Evolutionary conservation across 2,113 vertebrate species (phyloP), one percentile per base, ranked within the genome.

Genomic region (Thalassarche chlororhynchos): DNA sequence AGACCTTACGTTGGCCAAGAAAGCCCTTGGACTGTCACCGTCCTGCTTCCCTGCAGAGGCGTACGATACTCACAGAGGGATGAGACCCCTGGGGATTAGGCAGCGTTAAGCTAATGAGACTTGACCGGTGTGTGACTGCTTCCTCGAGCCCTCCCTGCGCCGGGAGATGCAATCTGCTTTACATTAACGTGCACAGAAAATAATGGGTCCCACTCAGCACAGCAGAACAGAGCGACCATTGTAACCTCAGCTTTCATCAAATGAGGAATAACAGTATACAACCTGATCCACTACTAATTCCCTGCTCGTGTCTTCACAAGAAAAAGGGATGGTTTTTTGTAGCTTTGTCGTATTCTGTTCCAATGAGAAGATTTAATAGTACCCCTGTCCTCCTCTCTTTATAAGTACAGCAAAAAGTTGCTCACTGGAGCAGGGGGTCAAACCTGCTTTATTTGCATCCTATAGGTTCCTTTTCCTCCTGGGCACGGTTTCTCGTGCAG

Each of bases 1-100:
- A 51, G 34, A 14, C 1, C 0, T 28, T 2, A 9, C 0, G 0
- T 0, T 32, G 89, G 70, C 84, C 66, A 31, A 52, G 70, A 51
- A 51, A 61, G 18, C 16, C 82, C 70, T 11, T 6, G 25, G 8
- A 9, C 46, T 16, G 70, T 38, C 60, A 42, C 70, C 5, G 1
- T 14, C 55, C 86, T 38, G 21, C 57, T 3, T 19, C 75, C 51
- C 79, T 13, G n/a, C 6, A 4, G 58, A 60, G 46, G 6, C 60
- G 51, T 15, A 9, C 0, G 6, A 24, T 11, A 5, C 58, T 64
- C 15, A 4, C 0, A 2, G 89, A 66, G 91, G 78, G 69, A 16
- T 1, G 12, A 77, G 66, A 29, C 25, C 66, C 38, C 61, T 4
- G 49, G 66, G 64, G 36, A 55, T 51, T 1, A 10, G 11, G 65